Percentiles rank a stretch among this genome's conserved stretches.
These are phyloP conservation scores for Halictus ligatus DNA, from an alignment of 2,888 invertebrate genomes.

Conservation along the genomic window DNA sequence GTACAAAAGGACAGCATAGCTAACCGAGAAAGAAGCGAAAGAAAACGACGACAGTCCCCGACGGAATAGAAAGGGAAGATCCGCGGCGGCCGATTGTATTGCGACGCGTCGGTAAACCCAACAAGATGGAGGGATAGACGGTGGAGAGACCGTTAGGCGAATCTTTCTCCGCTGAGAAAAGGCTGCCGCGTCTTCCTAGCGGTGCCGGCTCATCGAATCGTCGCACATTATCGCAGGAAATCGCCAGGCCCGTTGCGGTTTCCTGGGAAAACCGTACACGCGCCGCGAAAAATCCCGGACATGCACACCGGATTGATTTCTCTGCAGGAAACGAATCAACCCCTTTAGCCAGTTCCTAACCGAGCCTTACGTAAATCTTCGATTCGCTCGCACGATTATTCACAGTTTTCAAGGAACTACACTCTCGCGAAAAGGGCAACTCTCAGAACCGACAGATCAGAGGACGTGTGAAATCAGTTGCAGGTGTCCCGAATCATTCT, in stretches of 20 bases:
- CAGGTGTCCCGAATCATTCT: background rate
- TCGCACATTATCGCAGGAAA: constrained; percentile 45
- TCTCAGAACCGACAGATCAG: background rate
- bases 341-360: background rate
- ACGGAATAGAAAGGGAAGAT: constrained; percentile 35
- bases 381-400: background rate
- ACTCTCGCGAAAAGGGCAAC: background rate
- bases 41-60: constrained; percentile 5
- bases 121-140: constrained; percentile 22
- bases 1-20: background rate
- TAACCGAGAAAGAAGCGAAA: constrained; percentile 19
- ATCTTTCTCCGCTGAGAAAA: constrained; percentile 26
- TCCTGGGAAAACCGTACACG: constrained; percentile 35
- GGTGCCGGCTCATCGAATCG: constrained; percentile 43
- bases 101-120: constrained; percentile 40
- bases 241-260: constrained; percentile 45
- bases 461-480: background rate
- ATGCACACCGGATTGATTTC: constrained; percentile 49
- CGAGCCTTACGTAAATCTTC: constrained; percentile 36
- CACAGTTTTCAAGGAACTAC: background rate
- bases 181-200: constrained; percentile 25
- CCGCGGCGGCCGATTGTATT: constrained; percentile 39
- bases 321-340: constrained; percentile 40
- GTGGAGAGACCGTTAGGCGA: constrained; percentile 57
- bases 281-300: constrained; percentile 9